Percentiles rank a stretch among this genome's conserved stretches.
Conservation (phyloP, 2,797 vertebrate genomes). For the Siniperca undulata region DNA sequence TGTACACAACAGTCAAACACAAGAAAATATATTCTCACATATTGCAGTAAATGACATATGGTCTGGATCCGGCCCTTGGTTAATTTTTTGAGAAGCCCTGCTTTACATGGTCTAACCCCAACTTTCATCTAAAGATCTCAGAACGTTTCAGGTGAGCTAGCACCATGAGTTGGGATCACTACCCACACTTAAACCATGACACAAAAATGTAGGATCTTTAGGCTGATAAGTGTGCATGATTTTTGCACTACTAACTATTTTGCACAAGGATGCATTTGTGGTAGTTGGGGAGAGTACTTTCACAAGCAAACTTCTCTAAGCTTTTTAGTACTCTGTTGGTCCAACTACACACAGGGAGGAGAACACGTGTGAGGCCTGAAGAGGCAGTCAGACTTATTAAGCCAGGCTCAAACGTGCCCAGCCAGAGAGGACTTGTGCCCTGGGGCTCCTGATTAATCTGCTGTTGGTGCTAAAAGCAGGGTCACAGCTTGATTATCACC, state of each 20-base stretch:
- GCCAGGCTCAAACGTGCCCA: conserved; percentile 3
- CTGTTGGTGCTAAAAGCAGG: conserved; percentile 52
- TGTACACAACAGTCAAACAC: not conserved
- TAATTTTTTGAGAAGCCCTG: not conserved
- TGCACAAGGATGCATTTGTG: too few species aligned
- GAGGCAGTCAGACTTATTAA: conserved; percentile 3
- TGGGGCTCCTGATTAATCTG: conserved; percentile 51
- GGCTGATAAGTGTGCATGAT: not conserved
- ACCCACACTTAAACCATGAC: not conserved
- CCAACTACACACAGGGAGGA: not conserved
- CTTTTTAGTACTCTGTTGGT: conserved; percentile 2
- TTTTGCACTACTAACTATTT: too few species aligned
- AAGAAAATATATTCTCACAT: not conserved
- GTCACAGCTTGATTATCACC: conserved; percentile 57
- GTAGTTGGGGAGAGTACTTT: not conserved
- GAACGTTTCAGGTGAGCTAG: not conserved
- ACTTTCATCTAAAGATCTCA: not conserved
- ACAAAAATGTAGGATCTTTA: not conserved
- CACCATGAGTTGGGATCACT: not conserved
- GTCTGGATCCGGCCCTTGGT: not conserved
- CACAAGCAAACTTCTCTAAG: not conserved
- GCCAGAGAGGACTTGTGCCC: conserved; percentile 34
- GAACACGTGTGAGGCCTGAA: conserved; percentile 6
- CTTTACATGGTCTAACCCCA: not conserved
- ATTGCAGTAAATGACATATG: not conserved